These are phyloP conservation scores for Brachyalestes nurse DNA, from an alignment of 2,797 vertebrate species.

Conservation along the genomic window DNA sequence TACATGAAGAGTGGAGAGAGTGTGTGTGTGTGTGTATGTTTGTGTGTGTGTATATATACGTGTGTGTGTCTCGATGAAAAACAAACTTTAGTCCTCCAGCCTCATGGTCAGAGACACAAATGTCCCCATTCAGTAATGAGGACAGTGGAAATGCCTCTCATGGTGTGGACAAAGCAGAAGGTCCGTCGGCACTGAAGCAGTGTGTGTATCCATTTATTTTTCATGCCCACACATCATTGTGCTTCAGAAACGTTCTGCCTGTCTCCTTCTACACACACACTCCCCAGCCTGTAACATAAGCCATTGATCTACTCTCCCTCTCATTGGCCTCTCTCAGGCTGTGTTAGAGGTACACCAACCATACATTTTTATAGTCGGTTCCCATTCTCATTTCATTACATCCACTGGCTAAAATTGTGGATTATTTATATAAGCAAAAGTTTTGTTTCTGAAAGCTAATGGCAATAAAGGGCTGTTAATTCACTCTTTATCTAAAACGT, in stretches of 20 bases:
- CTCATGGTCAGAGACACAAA: constrained; percentile 1
- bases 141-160: constrained; percentile 1
- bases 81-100: constrained; percentile 19
- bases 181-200: constrained; percentile 30
- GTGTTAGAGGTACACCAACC: constrained; percentile 11
- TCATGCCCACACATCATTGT: constrained; percentile 43
- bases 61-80: not conserved
- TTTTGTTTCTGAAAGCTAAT: not conserved
- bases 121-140: not conserved
- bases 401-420: not conserved
- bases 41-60: not conserved
- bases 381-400: not conserved
- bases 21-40: not conserved
- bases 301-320: constrained; percentile 43
- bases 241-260: constrained; percentile 40
- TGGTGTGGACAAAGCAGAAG: constrained; percentile 8
- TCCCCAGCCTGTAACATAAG: constrained; percentile 50
- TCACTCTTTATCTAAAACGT: too few species aligned
- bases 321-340: constrained; percentile 21
- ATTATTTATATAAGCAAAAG: not conserved
- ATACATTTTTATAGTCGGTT: not conserved
- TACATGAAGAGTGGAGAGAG: constrained; percentile 40
- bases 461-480: too few species aligned
- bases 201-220: constrained; percentile 51
- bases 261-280: constrained; percentile 12